Evolutionary conservation across 2,797 vertebrate genomes (phyloP).

Genomic region (Acanthis flammea): DNA sequence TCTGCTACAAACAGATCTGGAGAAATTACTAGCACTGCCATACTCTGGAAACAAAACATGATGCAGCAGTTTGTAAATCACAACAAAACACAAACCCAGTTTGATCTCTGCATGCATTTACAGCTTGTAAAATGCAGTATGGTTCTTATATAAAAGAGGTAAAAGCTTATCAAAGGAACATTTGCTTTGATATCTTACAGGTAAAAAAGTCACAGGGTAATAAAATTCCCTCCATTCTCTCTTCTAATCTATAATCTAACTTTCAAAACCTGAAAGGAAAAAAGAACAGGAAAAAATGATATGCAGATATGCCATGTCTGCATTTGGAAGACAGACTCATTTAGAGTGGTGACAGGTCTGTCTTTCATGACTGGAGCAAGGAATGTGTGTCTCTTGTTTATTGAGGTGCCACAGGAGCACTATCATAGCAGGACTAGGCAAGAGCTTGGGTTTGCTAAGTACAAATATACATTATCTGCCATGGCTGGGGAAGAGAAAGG

Average conservation of each 20-base stretch:
- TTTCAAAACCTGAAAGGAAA: neutral
- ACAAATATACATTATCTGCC: neutral
- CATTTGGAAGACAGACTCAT: neutral
- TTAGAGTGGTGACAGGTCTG: neutral
- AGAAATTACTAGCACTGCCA: neutral
- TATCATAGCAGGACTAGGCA: neutral
- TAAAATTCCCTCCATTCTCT: neutral
- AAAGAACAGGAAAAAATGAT: neutral
- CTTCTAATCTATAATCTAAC: neutral
- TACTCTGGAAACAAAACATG: neutral
- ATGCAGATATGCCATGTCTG: neutral
- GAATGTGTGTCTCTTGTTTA: neutral
- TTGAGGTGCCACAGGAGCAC: accelerated
- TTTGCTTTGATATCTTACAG: neutral
- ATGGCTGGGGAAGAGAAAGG: neutral
- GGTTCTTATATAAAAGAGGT: neutral
- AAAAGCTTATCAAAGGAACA: neutral
- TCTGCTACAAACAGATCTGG: neutral
- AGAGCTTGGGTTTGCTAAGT: neutral
- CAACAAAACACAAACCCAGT: neutral
- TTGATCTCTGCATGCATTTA: neutral
- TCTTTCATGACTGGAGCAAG: neutral
- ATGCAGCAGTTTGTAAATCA: neutral
- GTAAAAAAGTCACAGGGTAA: neutral
- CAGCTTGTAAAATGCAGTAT: neutral